Evolutionary conservation across 2,797 vertebrate genomes (phyloP), one percentile per base, ranked within the genome.

Genomic region (Arremon aurantiirostris): DNA sequence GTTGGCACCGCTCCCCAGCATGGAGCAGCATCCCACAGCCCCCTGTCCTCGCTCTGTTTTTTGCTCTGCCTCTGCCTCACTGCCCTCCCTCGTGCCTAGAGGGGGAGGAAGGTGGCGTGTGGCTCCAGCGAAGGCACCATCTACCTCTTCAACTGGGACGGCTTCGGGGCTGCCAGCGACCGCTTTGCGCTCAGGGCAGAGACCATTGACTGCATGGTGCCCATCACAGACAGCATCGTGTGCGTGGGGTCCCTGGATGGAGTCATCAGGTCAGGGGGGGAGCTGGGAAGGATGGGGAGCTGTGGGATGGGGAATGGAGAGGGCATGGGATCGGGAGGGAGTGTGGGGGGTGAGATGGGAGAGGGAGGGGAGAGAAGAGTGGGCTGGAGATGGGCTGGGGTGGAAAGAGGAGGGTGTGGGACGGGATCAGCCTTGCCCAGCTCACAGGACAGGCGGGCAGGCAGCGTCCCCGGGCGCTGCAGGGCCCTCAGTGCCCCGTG

Each of bases 141-240:
- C 88, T 99, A 99, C 96, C 98, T 99, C 96, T 99, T 99, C 96
- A 99, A 99, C 97, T 99, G 99, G 99, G 97, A 99, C 0, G 99
- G 99, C 44, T 99, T 99, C 5, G 99, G 99, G 11, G 99, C 99
- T 0, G 98, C 99, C 80, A 99, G 99, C 15, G 99, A 99, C 94
- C 98, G 99, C 70, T 99, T 99, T n/a, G 98, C 98, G 1, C 52
- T 99, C 69, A 98, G 98, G 96, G 98, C 98, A 0, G 99, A 99
- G 96, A 99, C 99, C 1, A 96, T 99, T 1, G 99, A 99, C 95
- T 98, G 99, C 97, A 98, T 99, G 93, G 94, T 98, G 49, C 98
- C 99, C 3, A 26, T 99, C 79, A 99, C 98, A 0, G 99, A 99
- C 86, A 99, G 93, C 96, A 98, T 99, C 60, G 97, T 99, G 57